A percentile compares a stretch with the other conserved stretches of the same genome.
phyloP scores from a whole-genome alignment of 2,797 vertebrate species.

The Cottoperca gobio region DNA sequence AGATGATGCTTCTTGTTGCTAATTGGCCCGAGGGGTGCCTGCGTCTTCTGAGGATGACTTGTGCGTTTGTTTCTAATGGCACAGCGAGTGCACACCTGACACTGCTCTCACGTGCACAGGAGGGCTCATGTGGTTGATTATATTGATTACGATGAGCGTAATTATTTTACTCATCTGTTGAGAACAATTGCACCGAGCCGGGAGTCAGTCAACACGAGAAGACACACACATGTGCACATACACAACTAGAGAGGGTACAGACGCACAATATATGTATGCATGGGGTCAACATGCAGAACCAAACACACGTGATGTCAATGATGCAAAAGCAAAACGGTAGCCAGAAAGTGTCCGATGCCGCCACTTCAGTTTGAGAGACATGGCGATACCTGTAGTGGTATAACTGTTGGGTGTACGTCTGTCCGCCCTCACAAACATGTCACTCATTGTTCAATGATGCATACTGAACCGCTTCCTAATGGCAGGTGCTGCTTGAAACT shows the following conservation, averaged over 20 bases:
- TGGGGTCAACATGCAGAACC: not conserved
- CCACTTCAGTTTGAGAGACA: not conserved
- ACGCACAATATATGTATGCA: not conserved
- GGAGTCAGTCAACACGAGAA: not conserved
- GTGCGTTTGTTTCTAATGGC: constrained; percentile 32
- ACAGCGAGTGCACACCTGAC: constrained; percentile 16
- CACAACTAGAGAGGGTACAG: not conserved
- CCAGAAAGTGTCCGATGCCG: not conserved
- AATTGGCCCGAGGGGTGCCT: constrained; percentile 56
- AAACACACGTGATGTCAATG: not conserved
- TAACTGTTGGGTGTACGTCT: not conserved
- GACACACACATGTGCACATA: not conserved
- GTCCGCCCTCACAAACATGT: not conserved
- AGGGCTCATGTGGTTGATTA: constrained; percentile 67
- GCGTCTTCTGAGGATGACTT: constrained; percentile 37
- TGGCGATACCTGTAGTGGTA: no score
- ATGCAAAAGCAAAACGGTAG: not conserved
- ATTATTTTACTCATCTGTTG: constrained; percentile 51
- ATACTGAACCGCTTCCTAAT: not conserved
- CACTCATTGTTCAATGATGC: not conserved
- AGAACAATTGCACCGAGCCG: constrained; percentile 21
- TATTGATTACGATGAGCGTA: constrained; percentile 60
- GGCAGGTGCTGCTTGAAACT: not conserved
- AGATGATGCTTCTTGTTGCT: constrained; percentile 53
- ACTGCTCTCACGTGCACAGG: constrained; percentile 30